These are phyloP conservation scores for Pantherophis vulpinus DNA, from an alignment of 2,797 vertebrate species.

Conservation along the genomic window DNA sequence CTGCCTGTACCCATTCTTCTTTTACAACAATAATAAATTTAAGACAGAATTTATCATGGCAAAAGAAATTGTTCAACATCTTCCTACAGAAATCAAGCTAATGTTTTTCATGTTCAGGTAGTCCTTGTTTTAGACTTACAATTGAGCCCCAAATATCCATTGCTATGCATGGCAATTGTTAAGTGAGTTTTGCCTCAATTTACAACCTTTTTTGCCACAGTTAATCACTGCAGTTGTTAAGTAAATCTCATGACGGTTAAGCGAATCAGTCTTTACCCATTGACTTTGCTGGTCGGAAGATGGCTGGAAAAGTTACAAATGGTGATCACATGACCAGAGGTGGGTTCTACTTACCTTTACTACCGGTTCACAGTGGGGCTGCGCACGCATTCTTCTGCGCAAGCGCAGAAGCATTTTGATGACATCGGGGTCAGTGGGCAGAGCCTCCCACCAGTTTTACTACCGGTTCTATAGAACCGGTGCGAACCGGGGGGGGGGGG, in stretches of 20 bases:
- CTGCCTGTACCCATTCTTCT: neutral
- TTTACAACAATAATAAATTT: neutral
- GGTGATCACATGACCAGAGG: neutral
- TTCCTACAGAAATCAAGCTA: neutral
- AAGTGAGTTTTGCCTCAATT: neutral
- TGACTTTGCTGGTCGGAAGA: neutral
- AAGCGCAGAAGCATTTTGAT: no score
- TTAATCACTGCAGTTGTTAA: neutral
- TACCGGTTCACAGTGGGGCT: no score
- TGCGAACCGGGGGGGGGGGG: no score
- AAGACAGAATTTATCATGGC: accelerated
- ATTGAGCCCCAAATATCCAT: neutral
- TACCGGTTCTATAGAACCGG: no score
- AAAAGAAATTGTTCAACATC: accelerated
- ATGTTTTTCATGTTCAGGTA: neutral
- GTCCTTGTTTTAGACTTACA: neutral
- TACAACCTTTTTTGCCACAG: neutral
- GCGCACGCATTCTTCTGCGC: no score
- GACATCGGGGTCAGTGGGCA: no score
- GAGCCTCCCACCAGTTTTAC: no score
- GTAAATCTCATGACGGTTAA: neutral
- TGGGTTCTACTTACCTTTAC: no score
- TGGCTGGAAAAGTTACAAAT: neutral
- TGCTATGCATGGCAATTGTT: neutral
- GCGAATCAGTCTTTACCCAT: neutral